A percentile compares a stretch with the other conserved stretches of the same genome.
Conservation (phyloP, 2,797 vertebrate genomes). For the Danio albolineatus region DNA sequence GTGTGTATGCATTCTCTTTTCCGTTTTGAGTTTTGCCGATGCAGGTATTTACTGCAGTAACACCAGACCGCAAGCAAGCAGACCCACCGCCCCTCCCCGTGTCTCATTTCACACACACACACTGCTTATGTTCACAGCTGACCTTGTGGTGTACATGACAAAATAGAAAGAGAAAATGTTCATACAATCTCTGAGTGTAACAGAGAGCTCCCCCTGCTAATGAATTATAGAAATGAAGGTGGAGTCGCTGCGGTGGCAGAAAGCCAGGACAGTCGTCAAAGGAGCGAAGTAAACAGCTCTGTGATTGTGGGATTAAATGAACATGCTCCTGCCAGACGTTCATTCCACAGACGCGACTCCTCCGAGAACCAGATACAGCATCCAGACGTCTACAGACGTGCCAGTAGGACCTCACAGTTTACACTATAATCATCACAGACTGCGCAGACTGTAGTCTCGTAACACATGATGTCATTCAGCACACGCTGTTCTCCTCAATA, state of each 20-base stretch:
- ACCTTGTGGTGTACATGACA: slow-evolving; percentile 75
- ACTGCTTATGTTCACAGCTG: slow-evolving; percentile 76
- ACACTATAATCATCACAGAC: slow-evolving; percentile 21
- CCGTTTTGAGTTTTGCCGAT: slow-evolving; percentile 74
- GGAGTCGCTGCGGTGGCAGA: slow-evolving; percentile 16
- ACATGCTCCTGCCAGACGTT: slow-evolving; percentile 23
- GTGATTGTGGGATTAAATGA: slow-evolving; percentile 42
- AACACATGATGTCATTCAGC: slow-evolving; percentile 10
- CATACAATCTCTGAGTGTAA: not conserved
- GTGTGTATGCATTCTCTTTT: slow-evolving; percentile 57
- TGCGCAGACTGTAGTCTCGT: not conserved
- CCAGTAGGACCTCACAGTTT: slow-evolving; percentile 34
- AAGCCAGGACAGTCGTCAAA: slow-evolving; percentile 22
- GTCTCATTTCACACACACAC: slow-evolving; percentile 66
- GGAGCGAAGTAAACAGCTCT: slow-evolving; percentile 14
- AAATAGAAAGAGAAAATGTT: slow-evolving; percentile 56
- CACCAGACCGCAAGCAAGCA: slow-evolving; percentile 67
- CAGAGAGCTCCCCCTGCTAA: not conserved
- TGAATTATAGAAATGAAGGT: slow-evolving; percentile 38
- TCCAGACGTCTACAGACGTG: slow-evolving; percentile 26
- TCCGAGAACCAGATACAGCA: slow-evolving; percentile 34
- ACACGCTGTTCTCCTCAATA: slow-evolving; percentile 1
- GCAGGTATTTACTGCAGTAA: slow-evolving; percentile 77
- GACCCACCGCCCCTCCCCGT: slow-evolving; percentile 50
- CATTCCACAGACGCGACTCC: slow-evolving; percentile 16